These are phyloP conservation scores for Dryobota labecula DNA, from an alignment of 2,888 invertebrate species.

Conservation along the genomic window DNA sequence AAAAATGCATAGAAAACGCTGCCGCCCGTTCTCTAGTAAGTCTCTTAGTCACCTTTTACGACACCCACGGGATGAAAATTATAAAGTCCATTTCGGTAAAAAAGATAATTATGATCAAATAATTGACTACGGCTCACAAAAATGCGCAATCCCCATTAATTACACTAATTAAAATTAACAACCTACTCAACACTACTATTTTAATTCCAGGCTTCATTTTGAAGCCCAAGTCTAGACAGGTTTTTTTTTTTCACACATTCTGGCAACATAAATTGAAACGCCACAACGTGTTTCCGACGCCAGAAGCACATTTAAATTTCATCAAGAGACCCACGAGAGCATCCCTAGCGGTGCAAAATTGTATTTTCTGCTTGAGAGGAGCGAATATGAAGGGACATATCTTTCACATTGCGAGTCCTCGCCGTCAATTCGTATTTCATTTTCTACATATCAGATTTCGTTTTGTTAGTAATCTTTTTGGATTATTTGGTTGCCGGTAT, in stretches of 20 bases:
- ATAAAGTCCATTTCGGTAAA: neutral
- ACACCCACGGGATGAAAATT: too few relatives aligned
- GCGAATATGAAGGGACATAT: slow-evolving; percentile 71
- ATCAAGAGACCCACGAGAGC: slow-evolving; percentile 73
- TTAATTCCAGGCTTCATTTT: slow-evolving; percentile 21
- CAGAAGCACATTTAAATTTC: slow-evolving; percentile 78
- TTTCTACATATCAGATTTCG: slow-evolving; percentile 66
- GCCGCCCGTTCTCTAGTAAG: too few relatives aligned
- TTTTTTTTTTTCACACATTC: slow-evolving; percentile 48
- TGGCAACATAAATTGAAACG: slow-evolving; percentile 77
- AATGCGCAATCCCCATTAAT: neutral
- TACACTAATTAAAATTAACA: slow-evolving; percentile 10
- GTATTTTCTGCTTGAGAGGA: slow-evolving; percentile 77
- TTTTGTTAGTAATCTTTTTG: slow-evolving; percentile 58
- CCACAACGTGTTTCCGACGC: slow-evolving; percentile 72
- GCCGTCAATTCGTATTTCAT: slow-evolving; percentile 64
- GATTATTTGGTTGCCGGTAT: slow-evolving; percentile 26
- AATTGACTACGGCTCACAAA: neutral
- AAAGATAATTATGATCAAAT: neutral
- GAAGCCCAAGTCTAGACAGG: slow-evolving; percentile 42
- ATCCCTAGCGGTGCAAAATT: slow-evolving; percentile 74
- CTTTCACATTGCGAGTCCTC: slow-evolving; percentile 62
- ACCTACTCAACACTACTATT: neutral
- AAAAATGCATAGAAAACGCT: too few relatives aligned
- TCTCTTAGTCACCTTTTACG: too few relatives aligned